These are phyloP conservation scores for Salpingus planirostris DNA, from an alignment of 2,888 invertebrate genomes.

Conservation along the genomic window DNA sequence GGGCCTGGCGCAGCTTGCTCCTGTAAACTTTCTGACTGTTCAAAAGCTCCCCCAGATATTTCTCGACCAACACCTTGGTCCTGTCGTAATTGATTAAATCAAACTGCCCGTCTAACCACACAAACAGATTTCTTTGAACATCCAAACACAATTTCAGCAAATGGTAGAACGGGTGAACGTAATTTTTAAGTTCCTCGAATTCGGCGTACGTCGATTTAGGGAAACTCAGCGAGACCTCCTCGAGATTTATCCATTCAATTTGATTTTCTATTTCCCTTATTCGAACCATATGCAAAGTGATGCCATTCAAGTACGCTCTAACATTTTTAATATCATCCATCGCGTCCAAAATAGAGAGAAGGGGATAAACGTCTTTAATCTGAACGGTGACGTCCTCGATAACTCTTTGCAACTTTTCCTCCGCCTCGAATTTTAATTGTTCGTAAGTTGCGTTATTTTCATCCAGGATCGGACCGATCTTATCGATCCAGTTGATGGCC, in stretches of 20 bases:
- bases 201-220: slow-evolving; percentile 69
- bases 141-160: slow-evolving; percentile 57
- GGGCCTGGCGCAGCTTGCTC: slow-evolving; percentile 67
- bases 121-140: slow-evolving; percentile 72
- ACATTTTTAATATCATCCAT: slow-evolving; percentile 74
- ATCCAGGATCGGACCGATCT: slow-evolving; percentile 72
- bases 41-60: slow-evolving; percentile 66
- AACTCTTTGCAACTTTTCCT: slow-evolving; percentile 63
- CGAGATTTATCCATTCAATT: slow-evolving; percentile 79
- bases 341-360: slow-evolving; percentile 67
- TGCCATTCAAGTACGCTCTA: slow-evolving; percentile 64
- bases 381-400: slow-evolving; percentile 62
- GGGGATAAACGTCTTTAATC: slow-evolving; percentile 63
- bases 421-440: slow-evolving; percentile 71
- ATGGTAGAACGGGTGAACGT: slow-evolving; percentile 59
- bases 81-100: slow-evolving; percentile 67
- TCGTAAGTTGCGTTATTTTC: slow-evolving; percentile 68
- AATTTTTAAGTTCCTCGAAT: slow-evolving; percentile 67
- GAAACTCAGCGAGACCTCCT: slow-evolving; percentile 80
- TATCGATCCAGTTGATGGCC: slow-evolving; percentile 72
- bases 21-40: slow-evolving; percentile 68
- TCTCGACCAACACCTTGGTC: slow-evolving; percentile 70
- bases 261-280: slow-evolving; percentile 65
- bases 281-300: slow-evolving; percentile 63
- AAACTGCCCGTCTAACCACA: slow-evolving; percentile 90